Base-by-base conservation (phyloP, 2,888 invertebrate species). In the Hecatera dysodea region DNA sequence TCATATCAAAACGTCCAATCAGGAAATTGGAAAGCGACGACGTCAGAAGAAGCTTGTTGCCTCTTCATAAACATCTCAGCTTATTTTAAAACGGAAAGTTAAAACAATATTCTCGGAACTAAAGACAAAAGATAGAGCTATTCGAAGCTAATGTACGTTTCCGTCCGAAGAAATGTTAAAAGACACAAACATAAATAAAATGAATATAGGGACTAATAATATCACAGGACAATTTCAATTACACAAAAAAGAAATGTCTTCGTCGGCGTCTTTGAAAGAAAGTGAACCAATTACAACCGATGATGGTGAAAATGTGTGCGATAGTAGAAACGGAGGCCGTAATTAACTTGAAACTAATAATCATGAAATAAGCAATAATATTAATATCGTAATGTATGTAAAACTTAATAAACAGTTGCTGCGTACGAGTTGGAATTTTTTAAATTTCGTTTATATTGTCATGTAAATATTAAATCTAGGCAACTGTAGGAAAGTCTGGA, bases 111-210 rank as follows among this genome's bases (percentile, higher is more conserved):
- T 73, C 80, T 73, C 48, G 36, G 83, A 83, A 80, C 61, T 44
- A 29, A 36, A 44, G 63, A 72, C 72, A 80, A 80, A 75, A 65
- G 66, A 73, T 59, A 50, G 64, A 79, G 73, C 78, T 85, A 83
- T 81, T 80, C 68, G 71, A 70, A 72, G 64, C 75, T 83, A 88
- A 89, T 86, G 86, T 82, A 74, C 63, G 78, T 84, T 86, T 90
- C 90, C 89, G 87, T 29, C 65, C 42, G 19, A 62, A 72, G 67
- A 68, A 65, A 72, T 66, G 76, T 78, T 69, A 44, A 71, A 63
- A 65, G 64, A 57, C 72, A 63, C 57, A 61, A 27, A 67, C 53
- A 59, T 56, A 66, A 66, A 69, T 67, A 75, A 75, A 65, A 64
- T 57, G 50, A 61, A 24, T 24, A 36, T 4, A 27, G 22, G 11